These are phyloP conservation scores for Akabosia matsudoensis DNA, from an alignment of 1,140 invertebrate species.

Conservation along the genomic window DNA sequence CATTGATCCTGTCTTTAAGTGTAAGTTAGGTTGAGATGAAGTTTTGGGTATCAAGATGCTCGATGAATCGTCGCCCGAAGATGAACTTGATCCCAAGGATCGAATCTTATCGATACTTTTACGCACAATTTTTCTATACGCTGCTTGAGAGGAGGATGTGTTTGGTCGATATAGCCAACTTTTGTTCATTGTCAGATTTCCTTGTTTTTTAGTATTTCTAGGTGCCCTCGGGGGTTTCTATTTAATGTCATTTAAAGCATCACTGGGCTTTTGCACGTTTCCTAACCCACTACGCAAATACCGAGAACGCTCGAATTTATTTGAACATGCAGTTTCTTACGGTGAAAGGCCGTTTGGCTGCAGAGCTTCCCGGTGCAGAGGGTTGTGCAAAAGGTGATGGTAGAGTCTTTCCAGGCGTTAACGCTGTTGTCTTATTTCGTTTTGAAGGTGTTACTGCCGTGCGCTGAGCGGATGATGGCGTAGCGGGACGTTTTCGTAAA, in stretches of 20 bases:
- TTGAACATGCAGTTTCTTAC: neutral
- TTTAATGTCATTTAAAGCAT: neutral
- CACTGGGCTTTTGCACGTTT: too few species aligned
- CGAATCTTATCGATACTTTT: neutral
- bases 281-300: neutral
- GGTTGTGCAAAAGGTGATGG: neutral
- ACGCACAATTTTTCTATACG: neutral
- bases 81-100: neutral
- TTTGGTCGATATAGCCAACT: neutral
- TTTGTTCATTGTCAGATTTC: neutral
- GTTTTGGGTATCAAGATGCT: neutral
- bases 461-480: neutral
- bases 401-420: conserved; percentile 2
- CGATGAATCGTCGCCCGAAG: neutral
- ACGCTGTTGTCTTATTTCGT: neutral
- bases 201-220: neutral
- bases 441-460: neutral
- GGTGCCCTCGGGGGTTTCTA: neutral
- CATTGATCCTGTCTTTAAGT: neutral
- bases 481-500: neutral
- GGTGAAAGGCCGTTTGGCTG: neutral
- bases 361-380: neutral
- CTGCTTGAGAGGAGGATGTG: neutral
- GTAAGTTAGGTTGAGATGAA: conserved; percentile 2
- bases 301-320: neutral